A percentile compares a stretch with the other conserved stretches of the same genome.
Conservation (phyloP, 2,797 vertebrate species). For the Discoglossus pictus region DNA sequence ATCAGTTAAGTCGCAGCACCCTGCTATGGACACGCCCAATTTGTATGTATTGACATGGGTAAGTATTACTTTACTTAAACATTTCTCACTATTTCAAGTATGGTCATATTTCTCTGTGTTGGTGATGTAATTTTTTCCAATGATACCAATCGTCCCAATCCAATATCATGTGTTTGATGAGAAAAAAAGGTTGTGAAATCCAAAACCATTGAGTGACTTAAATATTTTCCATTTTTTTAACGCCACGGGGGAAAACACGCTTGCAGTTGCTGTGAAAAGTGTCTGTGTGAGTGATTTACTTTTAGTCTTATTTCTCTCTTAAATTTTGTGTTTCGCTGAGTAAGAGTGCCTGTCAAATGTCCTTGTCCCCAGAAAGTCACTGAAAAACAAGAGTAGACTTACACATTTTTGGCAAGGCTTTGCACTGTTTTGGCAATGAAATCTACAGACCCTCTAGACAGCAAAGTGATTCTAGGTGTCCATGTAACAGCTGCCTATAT, state of each 20-base stretch:
- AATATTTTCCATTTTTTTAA: constrained; percentile 29
- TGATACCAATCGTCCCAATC: background rate
- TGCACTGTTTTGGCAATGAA: background rate
- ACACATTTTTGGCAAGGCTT: constrained; percentile 41
- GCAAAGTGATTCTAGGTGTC: background rate
- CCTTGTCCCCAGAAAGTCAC: constrained; percentile 30
- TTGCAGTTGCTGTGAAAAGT: constrained; percentile 21
- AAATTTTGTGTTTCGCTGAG: constrained; percentile 48
- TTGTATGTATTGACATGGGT: too few relatives aligned
- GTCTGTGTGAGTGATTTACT: constrained; percentile 42
- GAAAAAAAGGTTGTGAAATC: constrained; percentile 17
- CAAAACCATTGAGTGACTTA: constrained; percentile 22
- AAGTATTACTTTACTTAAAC: too few relatives aligned
- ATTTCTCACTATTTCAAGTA: too few relatives aligned
- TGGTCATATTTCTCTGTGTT: background rate
- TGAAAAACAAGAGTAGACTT: constrained; percentile 13
- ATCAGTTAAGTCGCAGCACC: too few relatives aligned
- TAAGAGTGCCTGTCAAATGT: constrained; percentile 30
- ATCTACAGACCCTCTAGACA: background rate
- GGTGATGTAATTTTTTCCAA: constrained; percentile 1
- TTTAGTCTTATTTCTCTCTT: constrained; percentile 36
- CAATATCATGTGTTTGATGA: background rate
- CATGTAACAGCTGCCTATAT: background rate
- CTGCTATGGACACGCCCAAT: too few relatives aligned
- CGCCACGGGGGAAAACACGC: constrained; percentile 5